Conservation (phyloP, 2,888 invertebrate species). For the Callimorpha dominula region DNA sequence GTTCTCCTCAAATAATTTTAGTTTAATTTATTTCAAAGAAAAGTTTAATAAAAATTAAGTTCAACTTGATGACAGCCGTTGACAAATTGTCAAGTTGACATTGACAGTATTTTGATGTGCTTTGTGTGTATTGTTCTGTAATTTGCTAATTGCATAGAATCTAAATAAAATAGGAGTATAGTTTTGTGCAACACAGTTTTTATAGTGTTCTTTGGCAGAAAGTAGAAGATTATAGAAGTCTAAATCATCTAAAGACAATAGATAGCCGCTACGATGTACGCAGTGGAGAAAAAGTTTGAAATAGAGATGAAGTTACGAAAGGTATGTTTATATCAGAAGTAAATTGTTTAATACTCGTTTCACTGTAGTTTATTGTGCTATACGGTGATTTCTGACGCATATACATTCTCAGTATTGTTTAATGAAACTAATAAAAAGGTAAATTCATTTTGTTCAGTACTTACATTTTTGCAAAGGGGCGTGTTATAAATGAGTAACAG, state of each 20-base stretch:
- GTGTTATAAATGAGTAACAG: constrained; percentile 17
- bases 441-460: not conserved
- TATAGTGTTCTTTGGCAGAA: not conserved
- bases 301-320: constrained; percentile 88
- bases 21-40: too few relatives aligned
- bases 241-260: not conserved
- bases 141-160: not conserved
- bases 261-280: constrained; percentile 64
- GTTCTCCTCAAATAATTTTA: too few relatives aligned
- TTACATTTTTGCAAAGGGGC: constrained; percentile 23
- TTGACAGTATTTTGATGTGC: not conserved
- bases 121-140: not conserved
- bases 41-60: too few relatives aligned
- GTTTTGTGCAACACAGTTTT: not conserved
- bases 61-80: not conserved
- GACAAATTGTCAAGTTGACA: not conserved
- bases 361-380: not conserved
- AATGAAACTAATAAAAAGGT: too few relatives aligned
- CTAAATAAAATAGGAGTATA: not conserved
- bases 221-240: not conserved
- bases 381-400: too few relatives aligned
- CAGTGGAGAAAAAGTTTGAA: constrained; percentile 86
- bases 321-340: constrained; percentile 64
- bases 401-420: too few relatives aligned
- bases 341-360: not conserved